Percentiles rank a stretch among this genome's conserved stretches.
phyloP scores from a whole-genome alignment of 2,888 invertebrate genomes.

The Himalopsyche japonica region DNA sequence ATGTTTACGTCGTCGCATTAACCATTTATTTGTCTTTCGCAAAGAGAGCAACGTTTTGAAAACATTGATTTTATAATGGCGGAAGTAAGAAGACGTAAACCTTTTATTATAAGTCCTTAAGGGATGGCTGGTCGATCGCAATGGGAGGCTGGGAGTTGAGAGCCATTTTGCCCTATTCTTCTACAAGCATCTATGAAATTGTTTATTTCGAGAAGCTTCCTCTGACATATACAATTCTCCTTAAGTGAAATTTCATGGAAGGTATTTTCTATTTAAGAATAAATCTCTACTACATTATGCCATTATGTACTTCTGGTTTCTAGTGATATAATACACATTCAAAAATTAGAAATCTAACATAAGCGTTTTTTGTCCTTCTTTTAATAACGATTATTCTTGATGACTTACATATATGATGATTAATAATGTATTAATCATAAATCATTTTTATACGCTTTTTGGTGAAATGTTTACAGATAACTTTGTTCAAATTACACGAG shows the following conservation, averaged over 20 bases:
- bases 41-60: not conserved
- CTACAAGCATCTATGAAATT: slow-evolving; percentile 1
- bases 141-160: slow-evolving; percentile 1
- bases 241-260: not conserved
- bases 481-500: no score
- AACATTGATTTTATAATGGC: not conserved
- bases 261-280: not conserved
- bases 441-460: no score
- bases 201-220: not conserved
- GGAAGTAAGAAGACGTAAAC: slow-evolving; percentile 16
- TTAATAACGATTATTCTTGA: no score
- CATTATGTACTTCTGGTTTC: not conserved
- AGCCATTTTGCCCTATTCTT: not conserved
- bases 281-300: not conserved
- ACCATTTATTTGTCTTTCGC: not conserved
- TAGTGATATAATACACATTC: not conserved
- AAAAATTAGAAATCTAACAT: no score
- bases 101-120: slow-evolving; percentile 23
- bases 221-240: not conserved
- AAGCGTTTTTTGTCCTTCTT: no score
- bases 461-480: no score
- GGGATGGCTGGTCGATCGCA: slow-evolving; percentile 8
- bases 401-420: no score
- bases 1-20: no score
- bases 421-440: no score